Percentiles rank a stretch among this genome's conserved stretches.
These are phyloP conservation scores for Cepaea nemoralis DNA, from an alignment of 1,140 invertebrate species.

Conservation along the genomic window DNA sequence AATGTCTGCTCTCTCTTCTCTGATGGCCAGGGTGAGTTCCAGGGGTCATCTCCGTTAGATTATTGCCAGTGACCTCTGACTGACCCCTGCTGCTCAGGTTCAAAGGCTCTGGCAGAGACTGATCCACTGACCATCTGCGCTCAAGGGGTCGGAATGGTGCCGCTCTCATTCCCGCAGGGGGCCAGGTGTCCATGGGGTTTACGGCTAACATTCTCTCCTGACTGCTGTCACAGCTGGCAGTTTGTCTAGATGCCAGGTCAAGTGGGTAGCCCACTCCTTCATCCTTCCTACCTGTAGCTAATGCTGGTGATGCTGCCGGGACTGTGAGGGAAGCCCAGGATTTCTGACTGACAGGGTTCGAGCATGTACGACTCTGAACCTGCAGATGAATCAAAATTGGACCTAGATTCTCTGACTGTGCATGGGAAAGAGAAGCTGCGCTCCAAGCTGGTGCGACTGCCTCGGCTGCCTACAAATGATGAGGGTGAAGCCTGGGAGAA, in stretches of 20 bases:
- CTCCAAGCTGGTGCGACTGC: neutral
- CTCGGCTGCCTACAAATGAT: neutral
- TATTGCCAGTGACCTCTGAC: neutral
- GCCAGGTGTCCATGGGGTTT: conserved; percentile 16
- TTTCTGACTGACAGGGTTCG: neutral
- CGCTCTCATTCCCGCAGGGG: neutral
- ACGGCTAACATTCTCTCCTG: neutral
- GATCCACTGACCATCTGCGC: conserved; percentile 32
- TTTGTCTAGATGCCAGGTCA: conserved; percentile 3
- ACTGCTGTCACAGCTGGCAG: too few relatives aligned
- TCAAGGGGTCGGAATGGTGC: neutral
- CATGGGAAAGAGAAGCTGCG: conserved; percentile 31
- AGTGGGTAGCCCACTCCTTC: neutral
- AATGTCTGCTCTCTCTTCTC: neutral
- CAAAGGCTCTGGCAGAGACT: neutral
- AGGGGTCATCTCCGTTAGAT: neutral
- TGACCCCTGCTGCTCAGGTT: conserved; percentile 13
- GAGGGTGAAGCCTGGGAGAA: neutral
- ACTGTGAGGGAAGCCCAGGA: neutral
- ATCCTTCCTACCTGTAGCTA: neutral
- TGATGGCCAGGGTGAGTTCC: neutral
- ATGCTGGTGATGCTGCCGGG: neutral
- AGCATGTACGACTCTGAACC: neutral
- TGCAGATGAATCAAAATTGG: neutral
- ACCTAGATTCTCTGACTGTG: neutral